phyloP scores from a whole-genome alignment of 1,140 invertebrate genomes.

The Helicorthomorpha holstii region DNA sequence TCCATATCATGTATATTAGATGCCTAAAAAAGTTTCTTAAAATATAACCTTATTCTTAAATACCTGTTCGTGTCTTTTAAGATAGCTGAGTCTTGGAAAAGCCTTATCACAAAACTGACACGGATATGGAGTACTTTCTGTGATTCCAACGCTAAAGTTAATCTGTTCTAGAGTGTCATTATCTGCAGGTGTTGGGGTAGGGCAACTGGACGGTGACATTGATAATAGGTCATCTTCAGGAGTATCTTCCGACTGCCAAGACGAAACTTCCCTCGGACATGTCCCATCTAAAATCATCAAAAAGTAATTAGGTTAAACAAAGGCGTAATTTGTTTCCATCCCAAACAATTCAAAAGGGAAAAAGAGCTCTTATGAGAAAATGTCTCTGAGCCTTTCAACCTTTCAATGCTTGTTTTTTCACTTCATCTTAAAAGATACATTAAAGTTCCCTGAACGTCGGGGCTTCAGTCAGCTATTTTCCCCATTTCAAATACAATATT shows the following conservation, averaged over 20 bases:
- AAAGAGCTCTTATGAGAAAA: too few relatives aligned
- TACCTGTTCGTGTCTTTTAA: conserved; percentile 88
- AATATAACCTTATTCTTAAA: background rate
- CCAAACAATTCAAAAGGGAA: too few relatives aligned
- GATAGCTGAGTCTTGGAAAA: conserved; percentile 64
- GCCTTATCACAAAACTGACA: conserved; percentile 83
- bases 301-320: too few relatives aligned
- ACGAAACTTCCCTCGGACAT: conserved; percentile 33
- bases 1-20: too few relatives aligned
- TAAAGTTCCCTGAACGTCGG: too few relatives aligned
- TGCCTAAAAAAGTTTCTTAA: too few relatives aligned
- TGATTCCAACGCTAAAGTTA: conserved; percentile 44
- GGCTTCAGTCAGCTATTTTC: too few relatives aligned
- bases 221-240: conserved; percentile 34
- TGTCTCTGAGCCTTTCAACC: too few relatives aligned
- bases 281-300: background rate
- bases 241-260: conserved; percentile 43
- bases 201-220: conserved; percentile 31
- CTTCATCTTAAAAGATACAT: too few relatives aligned
- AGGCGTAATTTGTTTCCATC: too few relatives aligned
- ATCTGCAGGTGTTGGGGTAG: conserved; percentile 25
- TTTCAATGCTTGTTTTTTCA: too few relatives aligned
- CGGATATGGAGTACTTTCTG: conserved; percentile 59
- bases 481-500: too few relatives aligned
- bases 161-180: conserved; percentile 34